A percentile compares a stretch with the other conserved stretches of the same genome.
Evolutionary conservation across 2,888 invertebrate genomes (phyloP).

Genomic region (Ennomos fuscantarius): DNA sequence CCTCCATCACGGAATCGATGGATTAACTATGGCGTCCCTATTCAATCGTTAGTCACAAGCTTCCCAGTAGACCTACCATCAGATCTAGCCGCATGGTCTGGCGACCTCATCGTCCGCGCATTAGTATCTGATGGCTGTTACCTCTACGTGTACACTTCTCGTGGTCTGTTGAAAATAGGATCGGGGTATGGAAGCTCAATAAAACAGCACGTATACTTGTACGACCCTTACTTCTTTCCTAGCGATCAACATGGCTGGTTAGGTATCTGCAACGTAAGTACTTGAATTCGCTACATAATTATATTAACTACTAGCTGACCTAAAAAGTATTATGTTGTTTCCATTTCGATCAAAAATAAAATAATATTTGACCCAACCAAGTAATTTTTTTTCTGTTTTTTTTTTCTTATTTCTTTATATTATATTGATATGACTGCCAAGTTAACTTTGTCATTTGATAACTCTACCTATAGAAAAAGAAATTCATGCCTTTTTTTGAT

Average conservation of each 20-base stretch:
- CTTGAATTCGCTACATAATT: neutral
- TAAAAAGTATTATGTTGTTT: too few relatives aligned
- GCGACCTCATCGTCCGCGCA: conserved; percentile 80
- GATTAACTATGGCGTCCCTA: conserved; percentile 94
- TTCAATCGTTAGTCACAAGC: conserved; percentile 89
- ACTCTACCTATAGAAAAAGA: too few relatives aligned
- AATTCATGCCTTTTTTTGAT: too few relatives aligned
- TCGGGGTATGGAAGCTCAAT: conserved; percentile 97
- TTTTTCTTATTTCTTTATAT: too few relatives aligned
- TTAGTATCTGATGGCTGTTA: conserved; percentile 96
- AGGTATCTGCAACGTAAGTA: conserved; percentile 91
- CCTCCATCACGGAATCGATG: conserved; percentile 94
- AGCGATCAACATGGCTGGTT: conserved; percentile 93
- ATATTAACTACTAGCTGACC: too few relatives aligned
- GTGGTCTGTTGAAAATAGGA: conserved; percentile 96
- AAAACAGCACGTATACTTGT: conserved; percentile 94
- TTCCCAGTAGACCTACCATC: conserved; percentile 82
- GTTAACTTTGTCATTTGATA: too few relatives aligned
- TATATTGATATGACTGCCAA: too few relatives aligned
- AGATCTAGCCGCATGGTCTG: conserved; percentile 60
- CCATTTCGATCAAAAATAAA: too few relatives aligned
- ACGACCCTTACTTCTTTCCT: conserved; percentile 92
- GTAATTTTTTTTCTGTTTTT: too few relatives aligned
- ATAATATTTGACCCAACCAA: too few relatives aligned
- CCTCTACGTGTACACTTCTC: conserved; percentile 93